Evolutionary conservation across 2,888 invertebrate genomes (phyloP), one percentile per base, ranked within the genome.

Genomic region (Scaptodrosophila latifasciaeformis): DNA sequence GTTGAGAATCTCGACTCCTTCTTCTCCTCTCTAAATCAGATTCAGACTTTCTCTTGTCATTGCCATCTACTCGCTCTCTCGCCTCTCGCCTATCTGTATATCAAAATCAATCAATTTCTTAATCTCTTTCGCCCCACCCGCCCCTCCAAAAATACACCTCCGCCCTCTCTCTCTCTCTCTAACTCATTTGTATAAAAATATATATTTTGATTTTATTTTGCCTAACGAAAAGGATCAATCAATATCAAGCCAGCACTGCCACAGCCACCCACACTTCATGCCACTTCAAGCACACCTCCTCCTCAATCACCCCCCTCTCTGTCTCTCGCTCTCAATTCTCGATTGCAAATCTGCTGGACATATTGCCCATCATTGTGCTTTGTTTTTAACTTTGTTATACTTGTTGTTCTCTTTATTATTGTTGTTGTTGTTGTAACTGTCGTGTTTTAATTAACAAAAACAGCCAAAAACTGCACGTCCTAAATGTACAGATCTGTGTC

Each of bases 31-130:
- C 43, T 48, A 24, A 24, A 24, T 24, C 24, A 37, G 10, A 7
- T 43, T 49, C 49, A 45, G 49, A 27, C 54, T 62, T 35, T 54
- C 43, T 60, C 35, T 53, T 18, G n/a, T 47, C 49, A 49, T 47
- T n/a, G 15, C n/a, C 18, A 34, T 12, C 39, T 48, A 34, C 9
- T 45, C 30, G 24, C 24, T 24, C 24, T 3, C 24, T 7, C 24
- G 4, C 4, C 24, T 24, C 24, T 24, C 24, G 3, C 24, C 24
- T 24, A n/a, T n/a, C n/a, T n/a, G n/a, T n/a, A n/a, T n/a, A n/a
- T n/a, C n/a, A n/a, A n/a, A n/a, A n/a, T 40, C 40, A 21, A 19
- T 21, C 7, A 10, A 42, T 56, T 24, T 56, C 21, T 56, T 17
- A 2, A 19, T 54, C 31, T 34, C 39, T 17, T 45, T 48, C 39